Conservation (phyloP, 1,140 invertebrate genomes). For the Ceratina calcarata region DNA sequence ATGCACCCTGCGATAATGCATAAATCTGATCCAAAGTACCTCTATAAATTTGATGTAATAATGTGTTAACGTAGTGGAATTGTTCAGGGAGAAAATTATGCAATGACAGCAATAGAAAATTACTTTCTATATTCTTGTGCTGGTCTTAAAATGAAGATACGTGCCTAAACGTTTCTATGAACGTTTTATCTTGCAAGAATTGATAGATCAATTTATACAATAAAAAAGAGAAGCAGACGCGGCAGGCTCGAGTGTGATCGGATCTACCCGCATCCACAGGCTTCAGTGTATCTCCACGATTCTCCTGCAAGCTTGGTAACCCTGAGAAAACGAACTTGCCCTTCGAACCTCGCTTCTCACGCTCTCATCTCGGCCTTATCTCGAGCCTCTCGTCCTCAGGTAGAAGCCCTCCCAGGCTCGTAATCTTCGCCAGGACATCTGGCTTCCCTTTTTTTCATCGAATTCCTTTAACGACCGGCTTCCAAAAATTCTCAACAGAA, state of each 20-base stretch:
- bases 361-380: constrained; percentile 52
- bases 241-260: background rate
- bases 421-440: constrained; percentile 35
- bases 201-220: background rate
- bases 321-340: constrained; percentile 73
- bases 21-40: background rate
- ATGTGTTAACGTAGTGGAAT: background rate
- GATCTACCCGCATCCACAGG: background rate
- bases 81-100: no score
- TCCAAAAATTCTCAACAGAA: constrained; percentile 18
- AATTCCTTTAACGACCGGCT: constrained; percentile 33
- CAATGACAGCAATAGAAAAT: no score
- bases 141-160: no score
- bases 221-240: background rate
- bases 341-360: constrained; percentile 75
- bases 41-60: background rate
- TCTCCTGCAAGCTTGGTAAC: constrained; percentile 72
- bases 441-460: constrained; percentile 9
- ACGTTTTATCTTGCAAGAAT: no score
- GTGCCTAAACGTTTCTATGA: no score
- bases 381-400: constrained; percentile 16
- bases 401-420: constrained; percentile 2
- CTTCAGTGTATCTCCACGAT: constrained; percentile 67
- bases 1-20: no score
- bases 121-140: no score